Evolutionary conservation across 2,113 vertebrate genomes (phyloP).

Genomic region (Fulica atra): DNA sequence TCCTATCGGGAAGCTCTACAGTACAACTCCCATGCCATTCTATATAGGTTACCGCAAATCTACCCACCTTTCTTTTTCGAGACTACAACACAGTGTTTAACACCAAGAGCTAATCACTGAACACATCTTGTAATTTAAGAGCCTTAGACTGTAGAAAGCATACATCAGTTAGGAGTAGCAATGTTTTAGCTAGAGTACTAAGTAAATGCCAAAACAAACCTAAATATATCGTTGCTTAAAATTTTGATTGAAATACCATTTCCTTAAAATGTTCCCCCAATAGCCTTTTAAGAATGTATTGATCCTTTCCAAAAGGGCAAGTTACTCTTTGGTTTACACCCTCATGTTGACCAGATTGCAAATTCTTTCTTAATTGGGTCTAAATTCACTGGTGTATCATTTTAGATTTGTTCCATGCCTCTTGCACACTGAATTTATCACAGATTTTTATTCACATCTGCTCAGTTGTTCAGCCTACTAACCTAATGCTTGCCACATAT

Average conservation of each 20-base stretch:
- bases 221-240: not conserved
- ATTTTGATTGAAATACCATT: not conserved
- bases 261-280: not conserved
- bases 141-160: not conserved
- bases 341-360: constrained; percentile 59
- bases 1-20: not conserved
- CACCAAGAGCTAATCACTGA: constrained; percentile 5
- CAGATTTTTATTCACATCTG: constrained; percentile 60
- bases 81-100: not conserved
- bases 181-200: not conserved
- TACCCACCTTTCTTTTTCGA: not conserved
- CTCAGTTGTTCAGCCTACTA: constrained; percentile 36
- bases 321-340: constrained; percentile 15
- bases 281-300: not conserved
- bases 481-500: constrained; percentile 9
- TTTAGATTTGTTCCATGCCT: constrained; percentile 31
- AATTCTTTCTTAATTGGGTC: constrained; percentile 54
- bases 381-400: constrained; percentile 22
- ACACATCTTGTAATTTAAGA: not conserved
- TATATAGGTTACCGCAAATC: not conserved
- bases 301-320: not conserved
- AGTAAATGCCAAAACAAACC: not conserved
- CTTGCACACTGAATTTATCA: constrained; percentile 41
- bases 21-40: not conserved
- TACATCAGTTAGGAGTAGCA: not conserved